These are phyloP conservation scores for Cheilosia urbana DNA, from an alignment of 2,888 invertebrate genomes.

Conservation along the genomic window DNA sequence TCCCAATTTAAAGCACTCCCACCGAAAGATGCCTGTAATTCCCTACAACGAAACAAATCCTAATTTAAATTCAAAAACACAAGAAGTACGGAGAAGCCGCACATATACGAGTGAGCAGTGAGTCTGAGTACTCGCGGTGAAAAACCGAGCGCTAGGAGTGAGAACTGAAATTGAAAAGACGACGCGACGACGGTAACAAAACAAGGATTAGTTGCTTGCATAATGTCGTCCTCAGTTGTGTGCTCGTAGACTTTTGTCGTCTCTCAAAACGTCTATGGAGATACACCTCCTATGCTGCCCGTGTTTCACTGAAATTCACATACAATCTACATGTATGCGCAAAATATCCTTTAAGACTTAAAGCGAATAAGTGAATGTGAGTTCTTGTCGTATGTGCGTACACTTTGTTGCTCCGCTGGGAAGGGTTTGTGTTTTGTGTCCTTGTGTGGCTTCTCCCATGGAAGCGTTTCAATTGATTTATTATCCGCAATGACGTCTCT, in stretches of 20 bases:
- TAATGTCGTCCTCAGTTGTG: neutral
- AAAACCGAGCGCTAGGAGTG: neutral
- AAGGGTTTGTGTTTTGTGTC: neutral
- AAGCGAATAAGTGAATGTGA: conserved; percentile 5
- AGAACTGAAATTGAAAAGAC: neutral
- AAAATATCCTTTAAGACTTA: conserved; percentile 20
- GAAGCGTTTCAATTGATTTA: conserved; percentile 47
- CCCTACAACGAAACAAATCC: conserved; percentile 14
- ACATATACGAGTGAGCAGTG: neutral
- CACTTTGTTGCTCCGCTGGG: neutral
- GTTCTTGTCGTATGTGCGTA: neutral
- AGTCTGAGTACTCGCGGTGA: neutral
- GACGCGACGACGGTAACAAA: neutral
- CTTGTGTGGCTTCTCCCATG: neutral
- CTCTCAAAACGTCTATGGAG: neutral
- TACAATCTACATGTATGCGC: too few species aligned
- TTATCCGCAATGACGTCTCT: conserved; percentile 44
- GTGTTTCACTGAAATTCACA: neutral
- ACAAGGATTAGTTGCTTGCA: neutral
- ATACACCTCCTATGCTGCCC: neutral
- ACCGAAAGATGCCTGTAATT: neutral
- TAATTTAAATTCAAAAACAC: conserved; percentile 20
- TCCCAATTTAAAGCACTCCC: neutral
- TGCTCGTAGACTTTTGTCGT: neutral
- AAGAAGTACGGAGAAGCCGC: neutral